phyloP scores from a whole-genome alignment of 1,140 invertebrate species.

The Bombus picipes region DNA sequence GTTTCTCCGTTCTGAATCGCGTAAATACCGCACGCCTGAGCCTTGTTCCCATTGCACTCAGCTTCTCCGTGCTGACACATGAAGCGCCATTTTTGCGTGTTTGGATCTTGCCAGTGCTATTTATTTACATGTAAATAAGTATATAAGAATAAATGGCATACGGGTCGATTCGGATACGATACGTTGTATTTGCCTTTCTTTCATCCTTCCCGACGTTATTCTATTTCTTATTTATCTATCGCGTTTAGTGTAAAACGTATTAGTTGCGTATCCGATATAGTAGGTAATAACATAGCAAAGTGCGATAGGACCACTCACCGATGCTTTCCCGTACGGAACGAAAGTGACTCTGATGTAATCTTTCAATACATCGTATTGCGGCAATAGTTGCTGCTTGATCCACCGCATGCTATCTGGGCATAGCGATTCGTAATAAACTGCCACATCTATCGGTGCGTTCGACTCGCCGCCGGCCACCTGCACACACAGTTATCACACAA shows the following conservation, averaged over 20 bases:
- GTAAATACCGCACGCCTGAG: conserved; percentile 86
- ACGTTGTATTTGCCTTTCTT: too few relatives aligned
- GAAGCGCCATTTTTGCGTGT: conserved; percentile 82
- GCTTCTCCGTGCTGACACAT: conserved; percentile 86
- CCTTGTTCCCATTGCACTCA: conserved; percentile 87
- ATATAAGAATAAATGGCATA: neutral
- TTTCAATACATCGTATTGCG: conserved; percentile 66
- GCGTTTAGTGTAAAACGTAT: too few relatives aligned
- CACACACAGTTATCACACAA: neutral
- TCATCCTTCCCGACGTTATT: too few relatives aligned
- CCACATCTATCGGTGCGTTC: conserved; percentile 59
- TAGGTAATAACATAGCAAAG: conserved; percentile 3
- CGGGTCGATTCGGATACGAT: neutral
- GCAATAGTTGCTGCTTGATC: conserved; percentile 82
- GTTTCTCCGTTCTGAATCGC: conserved; percentile 72
- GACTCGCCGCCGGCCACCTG: conserved; percentile 30
- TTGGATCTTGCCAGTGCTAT: conserved; percentile 71
- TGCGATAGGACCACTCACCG: conserved; percentile 78
- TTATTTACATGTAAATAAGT: too few relatives aligned
- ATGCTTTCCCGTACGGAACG: conserved; percentile 90
- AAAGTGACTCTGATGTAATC: conserved; percentile 68
- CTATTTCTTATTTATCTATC: too few relatives aligned
- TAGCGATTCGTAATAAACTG: conserved; percentile 90
- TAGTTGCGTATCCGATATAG: too few relatives aligned
- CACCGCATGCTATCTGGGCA: conserved; percentile 91